These are phyloP conservation scores for Drosophila bocqueti DNA, from an alignment of 1,140 invertebrate genomes.

Conservation along the genomic window DNA sequence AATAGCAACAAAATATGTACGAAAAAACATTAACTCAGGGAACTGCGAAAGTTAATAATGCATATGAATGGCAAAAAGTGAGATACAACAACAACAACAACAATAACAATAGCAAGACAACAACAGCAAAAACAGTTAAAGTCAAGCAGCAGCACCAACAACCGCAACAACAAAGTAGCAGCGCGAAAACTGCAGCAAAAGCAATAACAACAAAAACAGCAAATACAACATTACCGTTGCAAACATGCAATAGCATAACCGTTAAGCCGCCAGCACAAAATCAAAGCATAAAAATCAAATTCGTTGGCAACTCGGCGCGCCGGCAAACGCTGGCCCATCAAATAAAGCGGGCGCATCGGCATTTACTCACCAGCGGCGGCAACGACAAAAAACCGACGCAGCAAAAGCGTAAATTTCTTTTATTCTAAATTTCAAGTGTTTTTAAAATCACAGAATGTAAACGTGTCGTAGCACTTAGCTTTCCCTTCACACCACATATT, in stretches of 20 bases:
- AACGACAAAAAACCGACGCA: slow-evolving; percentile 61
- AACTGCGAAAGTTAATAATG: slow-evolving; percentile 81
- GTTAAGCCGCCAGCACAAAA: slow-evolving; percentile 33
- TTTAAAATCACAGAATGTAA: not conserved
- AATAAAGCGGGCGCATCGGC: slow-evolving; percentile 81
- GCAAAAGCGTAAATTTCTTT: slow-evolving; percentile 57
- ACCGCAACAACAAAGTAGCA: slow-evolving; percentile 27
- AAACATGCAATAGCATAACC: slow-evolving; percentile 32
- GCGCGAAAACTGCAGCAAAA: slow-evolving; percentile 55
- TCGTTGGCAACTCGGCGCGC: slow-evolving; percentile 62
- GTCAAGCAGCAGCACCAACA: slow-evolving; percentile 21
- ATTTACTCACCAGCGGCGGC: slow-evolving; percentile 78
- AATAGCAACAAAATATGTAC: slow-evolving; percentile 74
- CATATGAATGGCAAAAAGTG: slow-evolving; percentile 83
- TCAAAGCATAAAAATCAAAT: slow-evolving; percentile 47
- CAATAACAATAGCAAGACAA: slow-evolving; percentile 16
- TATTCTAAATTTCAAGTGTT: slow-evolving; percentile 1
- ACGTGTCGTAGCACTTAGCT: slow-evolving; percentile 13
- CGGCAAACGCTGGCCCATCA: slow-evolving; percentile 73
- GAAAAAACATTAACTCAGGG: slow-evolving; percentile 76
- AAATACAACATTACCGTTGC: slow-evolving; percentile 26
- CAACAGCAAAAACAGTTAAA: slow-evolving; percentile 40
- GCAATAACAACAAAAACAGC: slow-evolving; percentile 9
- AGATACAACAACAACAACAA: slow-evolving; percentile 71
- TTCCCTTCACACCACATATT: not conserved